Base-by-base conservation (phyloP, 2,888 invertebrate genomes). In the Microctonus aethiopoides region DNA sequence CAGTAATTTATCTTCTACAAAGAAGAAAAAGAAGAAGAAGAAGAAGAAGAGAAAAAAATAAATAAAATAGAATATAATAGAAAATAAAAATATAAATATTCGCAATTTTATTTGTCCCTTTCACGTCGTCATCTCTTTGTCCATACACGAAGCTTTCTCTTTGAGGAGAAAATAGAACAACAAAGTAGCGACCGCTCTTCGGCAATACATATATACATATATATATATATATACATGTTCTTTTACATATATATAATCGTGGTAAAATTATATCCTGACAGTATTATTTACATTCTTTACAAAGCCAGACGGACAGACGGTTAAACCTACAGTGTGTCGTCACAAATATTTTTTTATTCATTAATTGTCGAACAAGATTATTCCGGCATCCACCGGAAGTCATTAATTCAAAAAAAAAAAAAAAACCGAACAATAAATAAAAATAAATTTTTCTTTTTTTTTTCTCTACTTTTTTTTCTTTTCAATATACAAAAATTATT, bases 91-190 rank as follows among this genome's bases (percentile, higher is more conserved):
- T 36, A 46, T 6, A 46, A n/a, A 46, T 46, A 46, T 46, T 46
- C 16, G 16, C 46, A 46, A 16, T 46, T 46, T 46, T 5, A 16
- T 16, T 46, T 46, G 16, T 46, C 46, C n/a, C 46, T 46, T 46
- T 46, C 16, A 46, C 46, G 46, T 46, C 20, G 46, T 46, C 46
- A 46, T 46, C 46, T 46, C 46, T 46, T 46, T 46, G 46, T 46
- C n/a, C 46, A 46, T 46, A 46, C 16, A 7, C 16, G 6, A 46
- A 46, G 46, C 46, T 46, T 46, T 46, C 46, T 46, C 46, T 46
- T 46, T 46, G 46, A 46, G 16, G 46, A 46, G 46, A 46, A 46
- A 46, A 46, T 46, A 46, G 46, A 46, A 46, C 46, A 46, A 46
- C 46, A 46, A 46, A 46, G 46, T 46, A n/a, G 46, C 46, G 46